These are phyloP conservation scores for Heloderma charlesbogerti DNA, from an alignment of 2,113 vertebrate species.

Conservation along the genomic window DNA sequence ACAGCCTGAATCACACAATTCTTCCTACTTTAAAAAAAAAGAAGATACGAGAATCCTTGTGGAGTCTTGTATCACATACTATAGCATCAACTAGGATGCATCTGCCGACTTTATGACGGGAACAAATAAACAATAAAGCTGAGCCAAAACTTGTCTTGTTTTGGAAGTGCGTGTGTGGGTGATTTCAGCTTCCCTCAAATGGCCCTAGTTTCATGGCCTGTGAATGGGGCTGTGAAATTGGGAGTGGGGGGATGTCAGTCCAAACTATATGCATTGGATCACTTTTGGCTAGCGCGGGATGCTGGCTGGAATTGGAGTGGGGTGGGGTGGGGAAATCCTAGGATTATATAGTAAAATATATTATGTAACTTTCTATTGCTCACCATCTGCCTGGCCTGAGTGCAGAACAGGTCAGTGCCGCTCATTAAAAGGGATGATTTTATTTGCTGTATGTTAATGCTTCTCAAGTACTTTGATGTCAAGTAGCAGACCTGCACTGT, in stretches of 20 bases:
- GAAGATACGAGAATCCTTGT: too few species aligned
- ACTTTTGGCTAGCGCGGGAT: background rate
- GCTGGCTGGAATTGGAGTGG: background rate
- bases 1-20: background rate
- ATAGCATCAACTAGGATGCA: background rate
- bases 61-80: background rate
- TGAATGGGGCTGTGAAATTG: background rate
- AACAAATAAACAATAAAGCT: too few species aligned
- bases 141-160: background rate
- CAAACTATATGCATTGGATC: background rate
- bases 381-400: background rate
- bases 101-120: too few species aligned
- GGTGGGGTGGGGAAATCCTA: background rate
- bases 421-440: slow-evolving; percentile 11
- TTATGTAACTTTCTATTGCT: background rate
- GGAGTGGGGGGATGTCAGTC: background rate
- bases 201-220: background rate
- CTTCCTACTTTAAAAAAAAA: background rate
- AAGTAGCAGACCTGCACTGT: slow-evolving; percentile 9
- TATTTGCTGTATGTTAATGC: slow-evolving; percentile 3
- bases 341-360: background rate
- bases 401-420: background rate
- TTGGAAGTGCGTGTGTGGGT: background rate
- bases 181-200: background rate
- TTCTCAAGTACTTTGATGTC: background rate